Conservation (phyloP, 2,888 invertebrate species). For the Gasteruption jaculator region DNA sequence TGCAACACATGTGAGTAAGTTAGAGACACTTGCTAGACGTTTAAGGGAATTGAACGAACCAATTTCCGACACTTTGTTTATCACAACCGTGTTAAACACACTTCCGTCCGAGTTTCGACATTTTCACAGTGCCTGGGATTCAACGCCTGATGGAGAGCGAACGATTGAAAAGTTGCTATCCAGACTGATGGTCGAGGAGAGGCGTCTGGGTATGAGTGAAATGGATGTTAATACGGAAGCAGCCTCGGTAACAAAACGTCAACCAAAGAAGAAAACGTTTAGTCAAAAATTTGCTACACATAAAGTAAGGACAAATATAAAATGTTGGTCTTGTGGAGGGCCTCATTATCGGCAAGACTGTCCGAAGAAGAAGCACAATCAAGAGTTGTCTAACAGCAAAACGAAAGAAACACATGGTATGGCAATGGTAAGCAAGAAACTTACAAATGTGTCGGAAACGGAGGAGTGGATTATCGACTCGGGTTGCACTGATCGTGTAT, state of each 20-base stretch:
- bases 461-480: slow-evolving; percentile 9
- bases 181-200: slow-evolving; percentile 12
- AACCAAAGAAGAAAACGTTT: not conserved
- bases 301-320: not conserved
- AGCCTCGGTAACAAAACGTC: not conserved
- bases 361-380: slow-evolving; percentile 1
- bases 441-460: not conserved
- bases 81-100: slow-evolving; percentile 18
- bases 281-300: slow-evolving; percentile 1
- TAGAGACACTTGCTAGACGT: slow-evolving; percentile 22
- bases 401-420: not conserved
- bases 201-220: not conserved
- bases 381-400: not conserved
- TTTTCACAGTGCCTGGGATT: slow-evolving; percentile 25
- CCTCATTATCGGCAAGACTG: slow-evolving; percentile 9
- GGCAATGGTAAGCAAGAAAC: not conserved
- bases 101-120: slow-evolving; percentile 12
- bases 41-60: slow-evolving; percentile 22
- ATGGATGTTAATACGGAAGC: not conserved
- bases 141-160: slow-evolving; percentile 3
- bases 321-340: slow-evolving; percentile 14
- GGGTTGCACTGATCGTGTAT: slow-evolving; percentile 19
- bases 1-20: slow-evolving; percentile 17
- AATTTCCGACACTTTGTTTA: slow-evolving; percentile 22
- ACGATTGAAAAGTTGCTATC: slow-evolving; percentile 16